These are phyloP conservation scores for Dipodomys merriami DNA, from an alignment of 2,113 vertebrate genomes.

Conservation along the genomic window DNA sequence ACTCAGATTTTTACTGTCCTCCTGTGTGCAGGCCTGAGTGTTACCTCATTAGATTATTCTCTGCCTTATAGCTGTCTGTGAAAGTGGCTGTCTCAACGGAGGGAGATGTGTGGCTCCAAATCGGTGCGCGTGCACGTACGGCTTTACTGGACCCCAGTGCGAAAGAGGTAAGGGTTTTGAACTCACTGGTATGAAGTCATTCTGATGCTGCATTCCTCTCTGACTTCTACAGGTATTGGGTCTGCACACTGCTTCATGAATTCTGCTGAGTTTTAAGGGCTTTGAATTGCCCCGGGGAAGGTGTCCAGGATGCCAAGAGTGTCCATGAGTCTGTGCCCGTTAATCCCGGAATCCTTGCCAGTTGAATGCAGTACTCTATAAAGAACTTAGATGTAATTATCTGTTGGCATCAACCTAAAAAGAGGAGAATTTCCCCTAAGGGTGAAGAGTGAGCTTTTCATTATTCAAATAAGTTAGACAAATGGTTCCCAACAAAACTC, in stretches of 20 bases:
- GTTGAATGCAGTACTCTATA: neutral
- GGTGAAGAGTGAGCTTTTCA: neutral
- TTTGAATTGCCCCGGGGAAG: neutral
- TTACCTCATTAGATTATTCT: neutral
- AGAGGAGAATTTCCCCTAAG: neutral
- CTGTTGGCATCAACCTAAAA: neutral
- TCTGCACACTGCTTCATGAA: neutral
- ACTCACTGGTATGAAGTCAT: neutral
- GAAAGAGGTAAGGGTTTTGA: conserved; percentile 94
- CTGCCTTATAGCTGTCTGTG: conserved; percentile 93
- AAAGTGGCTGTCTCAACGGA: conserved; percentile 96
- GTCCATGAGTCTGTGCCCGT: neutral
- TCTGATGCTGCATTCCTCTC: neutral
- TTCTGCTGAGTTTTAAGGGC: neutral
- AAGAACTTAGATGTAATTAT: neutral
- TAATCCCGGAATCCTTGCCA: neutral
- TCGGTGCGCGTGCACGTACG: conserved; percentile 96
- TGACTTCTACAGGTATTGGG: neutral
- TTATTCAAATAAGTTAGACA: neutral
- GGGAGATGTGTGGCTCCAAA: conserved; percentile 97
- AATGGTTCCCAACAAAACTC: neutral
- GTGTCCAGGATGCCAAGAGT: neutral
- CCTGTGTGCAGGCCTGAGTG: neutral
- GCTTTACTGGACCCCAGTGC: conserved; percentile 98
- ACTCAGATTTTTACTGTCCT: neutral